phyloP scores from a whole-genome alignment of 2,113 vertebrate species.

The Uria lomvia region DNA sequence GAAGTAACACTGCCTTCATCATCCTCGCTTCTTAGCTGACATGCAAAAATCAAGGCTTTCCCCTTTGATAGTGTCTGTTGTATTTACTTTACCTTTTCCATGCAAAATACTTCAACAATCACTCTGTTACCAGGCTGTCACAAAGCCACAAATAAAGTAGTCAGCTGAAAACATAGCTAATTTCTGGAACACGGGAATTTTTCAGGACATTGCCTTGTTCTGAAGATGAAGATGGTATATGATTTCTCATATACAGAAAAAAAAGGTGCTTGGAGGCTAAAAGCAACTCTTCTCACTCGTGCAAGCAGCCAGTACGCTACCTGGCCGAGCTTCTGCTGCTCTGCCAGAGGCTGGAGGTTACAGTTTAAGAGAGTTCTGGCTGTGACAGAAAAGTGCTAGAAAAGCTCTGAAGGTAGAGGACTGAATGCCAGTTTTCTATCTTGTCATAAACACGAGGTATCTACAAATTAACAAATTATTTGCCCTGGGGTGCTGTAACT shows the following conservation, averaged over 20 bases:
- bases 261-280: background rate
- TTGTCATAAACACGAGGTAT: background rate
- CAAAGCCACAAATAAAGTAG: background rate
- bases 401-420: background rate
- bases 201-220: background rate
- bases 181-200: background rate
- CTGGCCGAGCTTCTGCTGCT: background rate
- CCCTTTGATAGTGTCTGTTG: background rate
- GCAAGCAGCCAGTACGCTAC: background rate
- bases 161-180: background rate
- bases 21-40: background rate
- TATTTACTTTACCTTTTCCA: background rate
- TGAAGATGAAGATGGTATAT: background rate
- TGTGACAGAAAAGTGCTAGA: background rate
- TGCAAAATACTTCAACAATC: background rate
- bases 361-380: background rate
- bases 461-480: background rate
- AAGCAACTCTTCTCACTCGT: background rate
- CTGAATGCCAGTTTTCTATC: background rate
- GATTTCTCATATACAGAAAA: background rate
- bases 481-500: background rate
- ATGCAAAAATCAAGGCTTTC: background rate
- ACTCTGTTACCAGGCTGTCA: background rate
- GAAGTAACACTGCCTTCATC: background rate
- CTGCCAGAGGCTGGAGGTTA: background rate